Base-by-base conservation (phyloP, 2,113 vertebrate species). In the Copsychus sechellarum region DNA sequence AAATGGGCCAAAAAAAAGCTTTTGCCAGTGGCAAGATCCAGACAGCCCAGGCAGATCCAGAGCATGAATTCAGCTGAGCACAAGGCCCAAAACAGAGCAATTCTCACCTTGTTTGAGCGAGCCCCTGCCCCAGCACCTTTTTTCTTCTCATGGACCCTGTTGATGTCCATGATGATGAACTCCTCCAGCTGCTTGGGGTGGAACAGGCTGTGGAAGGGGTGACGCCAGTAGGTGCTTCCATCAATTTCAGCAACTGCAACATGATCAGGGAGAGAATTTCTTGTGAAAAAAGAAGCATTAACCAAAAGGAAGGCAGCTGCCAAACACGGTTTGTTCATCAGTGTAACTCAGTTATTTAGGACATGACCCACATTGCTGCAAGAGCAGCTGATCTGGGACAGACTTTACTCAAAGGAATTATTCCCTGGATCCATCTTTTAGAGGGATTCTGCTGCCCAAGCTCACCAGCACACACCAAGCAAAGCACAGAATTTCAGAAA, bases 121-220 rank as follows among this genome's bases (percentile, higher is more conserved):
- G 98, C 96, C 33, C 99, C 99, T 34, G 99, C 98, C 43, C 99
- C 99, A 14, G 99, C 98, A 45, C 93, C 97, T 47, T 98, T 98
- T 57, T 98, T 99, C 93, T 97, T 97, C 79, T 99, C 96, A 50
- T 97, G 97, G 82, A 99, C 98, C 74, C 98, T 61, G 42, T 97
- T 99, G 50, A 97, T 98, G 21, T 99, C 99, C 98, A 99, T 98
- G 50, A 99, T 97, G 73, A 99, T 99, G 86, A 99, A 99, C 92
- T 99, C 99, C 91, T 99, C 99, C 22, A 99, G 97, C 70, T 99
- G 99, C 42, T 98, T 98, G 29, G 98, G 99, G 82, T 98, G 98
- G 95, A 98, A 99, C 69, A 99, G 98, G 86, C 99, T 99, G 96
- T 92, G 98, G 97, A 99, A 99, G 66, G 99, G 99, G 85, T 98